phyloP scores from a whole-genome alignment of 2,113 vertebrate species.

The Pomatostomus ruficeps region DNA sequence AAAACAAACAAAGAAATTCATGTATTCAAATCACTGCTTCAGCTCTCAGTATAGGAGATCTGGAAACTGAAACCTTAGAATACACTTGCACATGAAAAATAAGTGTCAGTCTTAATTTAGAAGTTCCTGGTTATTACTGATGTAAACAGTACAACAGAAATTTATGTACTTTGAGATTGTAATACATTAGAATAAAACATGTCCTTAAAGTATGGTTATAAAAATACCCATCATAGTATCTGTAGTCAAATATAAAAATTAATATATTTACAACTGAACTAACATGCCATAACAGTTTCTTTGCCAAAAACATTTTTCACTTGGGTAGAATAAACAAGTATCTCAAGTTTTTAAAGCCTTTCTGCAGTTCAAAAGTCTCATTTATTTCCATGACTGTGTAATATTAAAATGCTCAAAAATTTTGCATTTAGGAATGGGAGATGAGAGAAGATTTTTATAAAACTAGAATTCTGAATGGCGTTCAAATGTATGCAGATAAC shows the following conservation, averaged over 20 bases:
- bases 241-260: not conserved
- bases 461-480: not conserved
- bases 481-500: not conserved
- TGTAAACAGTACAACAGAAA: not conserved
- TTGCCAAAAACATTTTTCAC: not conserved
- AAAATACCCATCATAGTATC: not conserved
- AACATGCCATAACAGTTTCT: not conserved
- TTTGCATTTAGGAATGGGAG: not conserved
- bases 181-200: not conserved
- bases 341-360: not conserved
- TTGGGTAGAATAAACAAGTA: conserved; percentile 2
- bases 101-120: not conserved
- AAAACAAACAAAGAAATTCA: not conserved
- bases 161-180: not conserved
- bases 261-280: not conserved
- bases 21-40: not conserved
- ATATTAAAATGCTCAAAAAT: not conserved
- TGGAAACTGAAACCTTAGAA: not conserved
- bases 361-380: not conserved
- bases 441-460: not conserved
- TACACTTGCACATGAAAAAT: not conserved
- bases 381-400: not conserved
- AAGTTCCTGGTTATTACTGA: not conserved
- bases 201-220: not conserved
- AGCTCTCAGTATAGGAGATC: not conserved